These are phyloP conservation scores for Genyomyrus donnyi DNA, from an alignment of 2,113 vertebrate species.

Conservation along the genomic window DNA sequence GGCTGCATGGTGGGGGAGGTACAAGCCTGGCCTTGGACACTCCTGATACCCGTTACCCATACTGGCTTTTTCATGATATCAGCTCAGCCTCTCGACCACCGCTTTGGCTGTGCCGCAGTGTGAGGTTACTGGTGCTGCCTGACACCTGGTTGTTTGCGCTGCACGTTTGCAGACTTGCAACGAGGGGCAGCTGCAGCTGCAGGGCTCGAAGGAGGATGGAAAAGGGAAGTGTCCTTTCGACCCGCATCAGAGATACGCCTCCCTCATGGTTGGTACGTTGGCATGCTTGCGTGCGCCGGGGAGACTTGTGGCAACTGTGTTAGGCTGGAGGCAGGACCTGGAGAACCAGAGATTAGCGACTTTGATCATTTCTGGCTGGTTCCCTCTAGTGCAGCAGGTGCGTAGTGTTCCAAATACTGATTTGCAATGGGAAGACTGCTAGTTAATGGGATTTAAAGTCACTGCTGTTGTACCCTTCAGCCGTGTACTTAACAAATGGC, in stretches of 20 bases:
- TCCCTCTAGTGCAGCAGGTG: neutral
- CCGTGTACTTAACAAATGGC: neutral
- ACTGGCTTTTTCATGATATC: neutral
- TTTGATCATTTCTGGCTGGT: neutral
- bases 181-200: slow-evolving; percentile 45
- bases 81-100: neutral
- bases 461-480: neutral
- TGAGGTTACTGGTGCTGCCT: neutral
- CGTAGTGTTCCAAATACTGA: neutral
- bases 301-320: neutral
- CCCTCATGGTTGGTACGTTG: slow-evolving; percentile 58
- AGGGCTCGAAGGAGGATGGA: slow-evolving; percentile 47
- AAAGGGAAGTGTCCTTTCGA: slow-evolving; percentile 69
- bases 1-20: neutral
- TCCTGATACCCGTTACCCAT: neutral
- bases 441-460: neutral
- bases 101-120: neutral
- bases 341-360: neutral
- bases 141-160: neutral
- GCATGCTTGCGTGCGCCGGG: neutral
- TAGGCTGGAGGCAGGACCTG: neutral
- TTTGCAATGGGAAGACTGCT: neutral
- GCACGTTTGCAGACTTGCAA: slow-evolving; percentile 43
- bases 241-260: slow-evolving; percentile 55
- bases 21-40: neutral